Evolutionary conservation across 1,140 invertebrate species (phyloP), one percentile per base, ranked within the genome.

Genomic region (Homarus americanus): DNA sequence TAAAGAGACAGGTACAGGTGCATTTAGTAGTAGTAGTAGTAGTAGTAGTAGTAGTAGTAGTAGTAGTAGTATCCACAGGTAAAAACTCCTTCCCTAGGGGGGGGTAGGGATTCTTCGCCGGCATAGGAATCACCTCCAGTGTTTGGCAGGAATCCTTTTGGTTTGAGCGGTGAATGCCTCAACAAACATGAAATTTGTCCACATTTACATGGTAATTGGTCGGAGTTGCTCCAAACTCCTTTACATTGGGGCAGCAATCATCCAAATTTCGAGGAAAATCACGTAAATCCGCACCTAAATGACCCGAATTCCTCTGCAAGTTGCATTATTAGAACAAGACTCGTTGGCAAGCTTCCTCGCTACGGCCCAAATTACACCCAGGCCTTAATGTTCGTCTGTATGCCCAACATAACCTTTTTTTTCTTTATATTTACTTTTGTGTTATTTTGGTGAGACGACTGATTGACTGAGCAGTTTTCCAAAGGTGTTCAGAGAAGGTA

Each of bases 131-230:
- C 53, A 58, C 53, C n/a, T 58, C 44, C 5, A 7, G 53, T 58
- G 53, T 58, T 24, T 58, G 53, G n/a, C 53, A 15, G 53, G 53
- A 58, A 58, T 58, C 53, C 17, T 58, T 58, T 58, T 58, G 17
- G 53, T 58, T 58, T 58, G 53, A 58, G 53, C 53, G 17, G 10
- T 20, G 53, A 58, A 58, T 58, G 17, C 17, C 53, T 20, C 53
- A 58, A 58, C 53, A 58, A 58, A 58, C 53, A 58, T 58, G 53
- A 20, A 58, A 58, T 58, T 58, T 58, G 53, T 58, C 53, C 53
- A 15, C 17, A 58, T 58, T 58, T 58, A 24, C 53, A 58, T 58
- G 53, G 53, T 58, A 58, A 58, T 58, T 58, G 53, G 10, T 24
- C 17, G 17, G 53, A 58, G 53, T 58, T 58, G 53, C 53, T 58